Base-by-base conservation (phyloP, 2,113 vertebrate species). In the Etheostoma cragini region DNA sequence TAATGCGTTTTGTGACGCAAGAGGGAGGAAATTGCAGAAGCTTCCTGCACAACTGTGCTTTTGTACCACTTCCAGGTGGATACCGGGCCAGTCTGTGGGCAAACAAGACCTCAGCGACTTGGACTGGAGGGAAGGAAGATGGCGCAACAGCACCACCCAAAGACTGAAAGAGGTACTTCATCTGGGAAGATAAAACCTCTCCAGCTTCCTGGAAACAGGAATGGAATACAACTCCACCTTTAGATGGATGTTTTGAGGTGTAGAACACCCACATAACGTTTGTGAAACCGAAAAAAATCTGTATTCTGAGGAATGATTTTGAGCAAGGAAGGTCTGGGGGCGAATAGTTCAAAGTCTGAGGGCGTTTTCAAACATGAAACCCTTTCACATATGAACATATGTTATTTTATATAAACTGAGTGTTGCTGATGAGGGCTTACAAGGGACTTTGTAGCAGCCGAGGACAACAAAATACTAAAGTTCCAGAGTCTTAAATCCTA, bases 21-120 rank as follows among this genome's bases (percentile, higher is more conserved):
- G 80, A 85, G 68, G 72, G 81, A 94, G 94, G 94, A 95, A 95
- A 95, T 94, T 92, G 89, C 91, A 85, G 82, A 90, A 87, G 90
- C 88, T 94, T 95, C 93, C 93, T 94, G 92, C 82, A 93, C 88
- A 92, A 92, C 88, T 91, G 86, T 87, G 89, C 89, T 89, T 87
- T 87, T 91, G 89, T 89, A 90, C 83, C 83, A 87, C 89, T 90
- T 93, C 90, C 94, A 94, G 94, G 93, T 94, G 93, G 90, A 86
- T 76, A 64, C 35, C 21, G 47, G 79, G 80, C 72, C 81, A 62
- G 85, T 45, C 26, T 26, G 16, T 35, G 47, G 69, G 24, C 82
- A 85, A 87, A 84, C 72, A 76, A 67, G 85, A 57, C 33, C 3
- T 19, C 71, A 45, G 1, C 49, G 0, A 3, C 10, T 42, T 6